Evolutionary conservation across 2,888 invertebrate species (phyloP).

Genomic region (Myopa tessellatipennis): DNA sequence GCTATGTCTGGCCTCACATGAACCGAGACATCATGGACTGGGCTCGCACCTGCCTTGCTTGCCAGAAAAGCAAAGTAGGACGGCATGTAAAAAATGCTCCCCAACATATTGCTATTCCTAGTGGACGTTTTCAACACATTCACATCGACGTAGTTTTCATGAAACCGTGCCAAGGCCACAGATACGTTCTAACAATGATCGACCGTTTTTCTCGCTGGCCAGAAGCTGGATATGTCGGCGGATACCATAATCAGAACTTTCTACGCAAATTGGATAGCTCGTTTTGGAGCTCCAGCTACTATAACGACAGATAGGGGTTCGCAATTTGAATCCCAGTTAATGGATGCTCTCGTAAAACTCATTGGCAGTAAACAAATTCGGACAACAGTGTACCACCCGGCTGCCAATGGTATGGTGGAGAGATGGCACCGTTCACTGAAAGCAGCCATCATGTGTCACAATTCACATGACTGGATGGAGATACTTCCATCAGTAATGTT

Average conservation of each 20-base stretch:
- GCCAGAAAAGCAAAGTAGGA: constrained; percentile 31
- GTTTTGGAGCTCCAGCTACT: constrained; percentile 61
- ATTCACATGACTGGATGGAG: too few relatives aligned
- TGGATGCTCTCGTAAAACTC: constrained; percentile 50
- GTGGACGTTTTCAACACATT: constrained; percentile 57
- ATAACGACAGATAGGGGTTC: constrained; percentile 57
- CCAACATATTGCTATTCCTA: constrained; percentile 28
- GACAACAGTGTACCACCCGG: constrained; percentile 61
- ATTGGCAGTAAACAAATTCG: constrained; percentile 50
- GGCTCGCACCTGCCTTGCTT: constrained; percentile 18
- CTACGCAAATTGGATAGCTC: constrained; percentile 59
- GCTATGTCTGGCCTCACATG: too few relatives aligned
- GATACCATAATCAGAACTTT: constrained; percentile 22
- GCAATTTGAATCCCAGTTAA: constrained; percentile 59
- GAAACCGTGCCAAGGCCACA: constrained; percentile 47
- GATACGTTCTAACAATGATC: constrained; percentile 52
- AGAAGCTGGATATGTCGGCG: constrained; percentile 38
- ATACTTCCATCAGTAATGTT: not conserved
- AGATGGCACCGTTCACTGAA: constrained; percentile 60
- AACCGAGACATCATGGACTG: too few relatives aligned
- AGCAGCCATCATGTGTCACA: too few relatives aligned
- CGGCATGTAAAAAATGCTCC: constrained; percentile 35
- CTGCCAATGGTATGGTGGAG: constrained; percentile 64
- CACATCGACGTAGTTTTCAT: constrained; percentile 61
- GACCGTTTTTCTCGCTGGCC: constrained; percentile 32